These are phyloP conservation scores for Microctenopoma stevenorrisi DNA, from an alignment of 2,797 vertebrate species.

Conservation along the genomic window DNA sequence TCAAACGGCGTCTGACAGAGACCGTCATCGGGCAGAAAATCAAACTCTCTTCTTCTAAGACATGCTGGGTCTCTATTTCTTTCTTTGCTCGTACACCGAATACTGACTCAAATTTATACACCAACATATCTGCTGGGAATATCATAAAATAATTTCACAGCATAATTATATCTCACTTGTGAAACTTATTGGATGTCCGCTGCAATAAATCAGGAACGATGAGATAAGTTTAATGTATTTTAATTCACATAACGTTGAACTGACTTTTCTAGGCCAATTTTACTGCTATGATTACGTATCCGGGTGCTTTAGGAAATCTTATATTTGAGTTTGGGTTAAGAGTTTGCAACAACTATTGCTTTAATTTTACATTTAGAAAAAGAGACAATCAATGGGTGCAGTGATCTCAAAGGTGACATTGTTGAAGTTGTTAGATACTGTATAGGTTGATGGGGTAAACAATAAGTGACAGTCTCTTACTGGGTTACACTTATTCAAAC, in stretches of 20 bases:
- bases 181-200: conserved; percentile 26
- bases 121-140: conserved; percentile 41
- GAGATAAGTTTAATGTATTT: conserved; percentile 20
- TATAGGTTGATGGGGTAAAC: conserved; percentile 1
- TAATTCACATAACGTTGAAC: conserved; percentile 32
- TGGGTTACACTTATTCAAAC: neutral
- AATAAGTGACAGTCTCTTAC: neutral
- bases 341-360: neutral
- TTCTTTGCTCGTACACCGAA: neutral
- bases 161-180: conserved; percentile 25
- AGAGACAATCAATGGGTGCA: neutral
- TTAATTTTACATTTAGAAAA: conserved; percentile 17
- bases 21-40: conserved; percentile 25
- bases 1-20: conserved; percentile 38
- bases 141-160: conserved; percentile 55
- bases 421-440: neutral
- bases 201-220: conserved; percentile 19
- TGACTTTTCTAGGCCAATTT: conserved; percentile 18
- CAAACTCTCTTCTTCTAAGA: conserved; percentile 16
- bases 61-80: neutral
- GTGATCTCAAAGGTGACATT: conserved; percentile 14
- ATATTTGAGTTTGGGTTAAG: neutral
- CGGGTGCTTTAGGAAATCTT: conserved; percentile 4
- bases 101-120: conserved; percentile 44
- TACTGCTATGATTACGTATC: conserved; percentile 17